phyloP scores from a whole-genome alignment of 2,888 invertebrate genomes.

The Epistrophella euchroma region DNA sequence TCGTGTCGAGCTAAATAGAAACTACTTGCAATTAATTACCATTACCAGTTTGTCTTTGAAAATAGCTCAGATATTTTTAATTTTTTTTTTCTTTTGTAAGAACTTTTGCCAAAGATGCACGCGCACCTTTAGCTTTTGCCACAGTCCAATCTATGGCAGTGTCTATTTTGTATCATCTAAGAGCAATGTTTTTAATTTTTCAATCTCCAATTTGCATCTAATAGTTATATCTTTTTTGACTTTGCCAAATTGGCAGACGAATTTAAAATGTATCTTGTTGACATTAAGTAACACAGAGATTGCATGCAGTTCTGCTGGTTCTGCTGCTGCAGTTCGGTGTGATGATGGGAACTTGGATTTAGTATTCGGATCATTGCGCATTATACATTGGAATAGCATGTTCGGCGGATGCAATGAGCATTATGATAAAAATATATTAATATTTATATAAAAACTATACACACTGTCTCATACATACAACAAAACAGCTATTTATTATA shows the following conservation, averaged over 20 bases:
- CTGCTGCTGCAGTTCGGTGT: not conserved
- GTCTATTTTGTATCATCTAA: constrained; percentile 30
- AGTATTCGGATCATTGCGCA: constrained; percentile 41
- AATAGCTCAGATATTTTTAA: constrained; percentile 29
- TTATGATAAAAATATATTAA: constrained; percentile 54
- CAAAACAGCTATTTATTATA: constrained; percentile 21
- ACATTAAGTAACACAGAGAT: constrained; percentile 42
- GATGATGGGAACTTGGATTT: constrained; percentile 37
- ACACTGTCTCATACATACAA: not conserved
- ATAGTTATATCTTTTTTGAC: constrained; percentile 27
- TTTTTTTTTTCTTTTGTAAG: not conserved
- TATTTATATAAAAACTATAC: constrained; percentile 12
- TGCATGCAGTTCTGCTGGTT: not conserved
- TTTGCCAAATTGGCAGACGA: constrained; percentile 71
- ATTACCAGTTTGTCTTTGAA: not conserved
- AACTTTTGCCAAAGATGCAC: constrained; percentile 51
- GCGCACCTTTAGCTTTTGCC: constrained; percentile 52
- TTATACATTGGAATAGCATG: constrained; percentile 9
- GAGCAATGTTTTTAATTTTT: constrained; percentile 24
- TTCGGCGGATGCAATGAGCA: constrained; percentile 51
- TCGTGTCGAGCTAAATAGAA: not conserved
- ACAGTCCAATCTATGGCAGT: constrained; percentile 30
- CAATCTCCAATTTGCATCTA: constrained; percentile 24
- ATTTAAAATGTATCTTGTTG: constrained; percentile 47
- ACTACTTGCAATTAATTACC: constrained; percentile 20